Percentiles rank a stretch among this genome's conserved stretches.
These are phyloP conservation scores for Mormyrus iriodes DNA, from an alignment of 2,113 vertebrate genomes.

Conservation along the genomic window DNA sequence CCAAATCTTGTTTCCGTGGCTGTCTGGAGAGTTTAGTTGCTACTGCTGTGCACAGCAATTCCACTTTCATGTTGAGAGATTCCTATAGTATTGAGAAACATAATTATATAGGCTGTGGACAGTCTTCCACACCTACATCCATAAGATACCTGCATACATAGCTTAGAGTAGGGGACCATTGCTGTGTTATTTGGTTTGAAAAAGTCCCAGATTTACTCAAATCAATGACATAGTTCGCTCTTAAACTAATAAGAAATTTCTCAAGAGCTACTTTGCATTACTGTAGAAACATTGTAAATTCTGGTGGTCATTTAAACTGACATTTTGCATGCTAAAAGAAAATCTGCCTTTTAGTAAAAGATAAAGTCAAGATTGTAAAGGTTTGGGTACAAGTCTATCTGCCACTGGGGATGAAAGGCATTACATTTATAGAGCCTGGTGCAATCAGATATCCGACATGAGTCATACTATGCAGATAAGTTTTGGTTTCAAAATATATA, in stretches of 20 bases:
- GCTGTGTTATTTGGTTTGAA: background rate
- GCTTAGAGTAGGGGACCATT: background rate
- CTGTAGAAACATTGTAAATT: background rate
- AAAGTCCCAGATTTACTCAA: background rate
- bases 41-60: background rate
- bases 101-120: background rate
- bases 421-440: background rate
- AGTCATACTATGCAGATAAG: background rate
- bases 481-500: background rate
- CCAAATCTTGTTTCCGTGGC: background rate
- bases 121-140: background rate
- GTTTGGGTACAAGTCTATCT: background rate
- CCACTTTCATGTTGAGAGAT: background rate
- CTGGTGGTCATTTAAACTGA: background rate
- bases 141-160: background rate
- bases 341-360: background rate
- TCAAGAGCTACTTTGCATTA: background rate
- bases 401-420: background rate
- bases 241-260: background rate
- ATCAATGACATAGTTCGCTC: background rate
- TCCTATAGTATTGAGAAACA: background rate
- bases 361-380: background rate
- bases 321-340: conserved; percentile 7
- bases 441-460: background rate
- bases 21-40: background rate